Evolutionary conservation across 2,888 invertebrate genomes (phyloP).

Genomic region (Lysandra coridon): DNA sequence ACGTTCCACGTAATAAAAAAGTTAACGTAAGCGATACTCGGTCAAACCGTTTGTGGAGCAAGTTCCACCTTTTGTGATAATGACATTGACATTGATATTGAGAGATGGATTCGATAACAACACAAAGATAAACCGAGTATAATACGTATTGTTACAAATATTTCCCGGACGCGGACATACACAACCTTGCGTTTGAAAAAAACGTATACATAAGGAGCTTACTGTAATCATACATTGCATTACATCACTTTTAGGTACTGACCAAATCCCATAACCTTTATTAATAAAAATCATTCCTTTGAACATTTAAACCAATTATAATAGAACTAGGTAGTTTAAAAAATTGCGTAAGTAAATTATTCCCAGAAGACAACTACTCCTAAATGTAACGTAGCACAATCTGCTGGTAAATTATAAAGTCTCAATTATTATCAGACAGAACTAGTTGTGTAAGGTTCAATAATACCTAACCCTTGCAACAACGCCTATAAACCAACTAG

Average conservation of each 20-base stretch:
- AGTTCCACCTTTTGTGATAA: conserved; percentile 3
- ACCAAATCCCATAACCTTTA: not conserved
- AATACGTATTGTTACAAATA: conserved; percentile 13
- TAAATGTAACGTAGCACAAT: not conserved
- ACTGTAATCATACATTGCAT: not conserved
- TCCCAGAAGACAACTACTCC: not conserved
- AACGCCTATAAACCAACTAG: not conserved
- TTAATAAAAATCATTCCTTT: not conserved
- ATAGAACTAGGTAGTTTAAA: not conserved
- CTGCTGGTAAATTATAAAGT: not conserved
- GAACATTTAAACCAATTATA: not conserved
- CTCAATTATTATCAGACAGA: not conserved
- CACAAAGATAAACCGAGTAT: conserved; percentile 2
- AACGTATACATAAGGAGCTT: conserved; percentile 5
- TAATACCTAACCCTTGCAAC: not conserved
- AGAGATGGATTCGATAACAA: conserved; percentile 23
- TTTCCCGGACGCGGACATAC: conserved; percentile 27
- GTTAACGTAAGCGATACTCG: conserved; percentile 11
- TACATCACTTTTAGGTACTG: conserved; percentile 21
- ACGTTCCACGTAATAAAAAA: not conserved
- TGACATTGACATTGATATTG: conserved; percentile 28
- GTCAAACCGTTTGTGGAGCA: conserved; percentile 13
- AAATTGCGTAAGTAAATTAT: not conserved
- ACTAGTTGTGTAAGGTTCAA: not conserved
- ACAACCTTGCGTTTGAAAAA: conserved; percentile 26